Conservation (phyloP, 1,140 invertebrate species). For the Linepithema humile region DNA sequence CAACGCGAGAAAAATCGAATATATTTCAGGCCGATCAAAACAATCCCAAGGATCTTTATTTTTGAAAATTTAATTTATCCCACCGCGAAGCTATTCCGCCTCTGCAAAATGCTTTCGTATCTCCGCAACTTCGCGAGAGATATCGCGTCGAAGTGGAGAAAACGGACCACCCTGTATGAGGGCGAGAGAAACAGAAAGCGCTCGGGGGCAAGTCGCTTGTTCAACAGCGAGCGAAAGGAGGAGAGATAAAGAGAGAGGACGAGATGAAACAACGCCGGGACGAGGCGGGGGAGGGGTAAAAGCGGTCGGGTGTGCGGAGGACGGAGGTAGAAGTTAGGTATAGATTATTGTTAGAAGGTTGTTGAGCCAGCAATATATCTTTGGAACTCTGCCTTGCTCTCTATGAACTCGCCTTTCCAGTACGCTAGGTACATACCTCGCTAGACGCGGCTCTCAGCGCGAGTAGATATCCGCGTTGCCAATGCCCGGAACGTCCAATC, state of each 20-base stretch:
- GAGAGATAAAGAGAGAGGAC: background rate
- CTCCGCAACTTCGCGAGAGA: background rate
- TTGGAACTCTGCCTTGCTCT: constrained; percentile 53
- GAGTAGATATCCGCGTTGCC: constrained; percentile 34
- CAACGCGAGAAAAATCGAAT: no score
- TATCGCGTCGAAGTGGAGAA: background rate
- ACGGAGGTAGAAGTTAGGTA: constrained; percentile 46
- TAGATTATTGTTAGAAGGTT: constrained; percentile 70
- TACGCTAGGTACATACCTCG: constrained; percentile 50
- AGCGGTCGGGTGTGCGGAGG: background rate
- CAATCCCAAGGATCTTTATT: background rate
- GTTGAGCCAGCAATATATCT: constrained; percentile 65
- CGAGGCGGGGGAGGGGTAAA: background rate
- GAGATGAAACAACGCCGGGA: background rate
- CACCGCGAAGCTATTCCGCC: background rate
- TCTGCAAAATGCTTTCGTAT: constrained; percentile 11
- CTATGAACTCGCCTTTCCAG: constrained; percentile 51
- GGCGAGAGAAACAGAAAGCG: constrained; percentile 19
- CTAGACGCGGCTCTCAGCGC: constrained; percentile 38
- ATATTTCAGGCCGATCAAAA: constrained; percentile 4
- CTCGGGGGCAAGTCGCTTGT: constrained; percentile 2
- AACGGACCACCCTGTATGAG: constrained; percentile 5
- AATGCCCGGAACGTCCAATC: constrained; percentile 34
- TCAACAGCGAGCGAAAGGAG: background rate
- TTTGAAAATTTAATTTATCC: constrained; percentile 27